Conservation (phyloP, 2,797 vertebrate genomes). For the Darevskia mixta region DNA sequence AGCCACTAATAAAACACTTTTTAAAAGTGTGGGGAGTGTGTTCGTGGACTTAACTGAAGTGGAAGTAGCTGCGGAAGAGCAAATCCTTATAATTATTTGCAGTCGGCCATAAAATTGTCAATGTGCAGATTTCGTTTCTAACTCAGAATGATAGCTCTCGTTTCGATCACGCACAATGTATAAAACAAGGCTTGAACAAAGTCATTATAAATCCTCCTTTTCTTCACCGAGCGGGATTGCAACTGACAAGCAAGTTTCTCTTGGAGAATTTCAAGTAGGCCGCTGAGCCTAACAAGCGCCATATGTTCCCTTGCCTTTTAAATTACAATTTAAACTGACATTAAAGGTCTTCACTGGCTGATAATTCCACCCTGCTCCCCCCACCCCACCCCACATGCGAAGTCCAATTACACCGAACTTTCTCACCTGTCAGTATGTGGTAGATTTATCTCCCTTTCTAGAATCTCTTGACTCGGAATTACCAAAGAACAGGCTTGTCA, state of each 20-base stretch:
- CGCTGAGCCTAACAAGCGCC: background rate
- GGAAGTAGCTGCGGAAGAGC: background rate
- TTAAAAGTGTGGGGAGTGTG: too few relatives aligned
- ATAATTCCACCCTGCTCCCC: background rate
- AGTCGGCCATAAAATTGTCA: background rate
- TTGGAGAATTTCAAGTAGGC: background rate
- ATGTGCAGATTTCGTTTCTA: too few relatives aligned
- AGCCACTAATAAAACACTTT: background rate
- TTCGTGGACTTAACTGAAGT: background rate
- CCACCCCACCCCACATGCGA: too few relatives aligned
- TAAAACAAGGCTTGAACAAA: background rate
- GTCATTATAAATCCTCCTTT: background rate
- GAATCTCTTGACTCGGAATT: background rate
- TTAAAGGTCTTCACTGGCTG: background rate
- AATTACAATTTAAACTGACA: constrained; percentile 1
- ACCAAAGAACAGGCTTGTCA: background rate
- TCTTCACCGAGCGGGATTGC: background rate
- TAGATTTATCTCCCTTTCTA: background rate
- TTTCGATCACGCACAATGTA: background rate
- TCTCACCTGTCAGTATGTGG: background rate
- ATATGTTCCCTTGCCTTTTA: background rate
- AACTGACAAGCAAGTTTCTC: background rate
- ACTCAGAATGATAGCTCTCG: too few relatives aligned
- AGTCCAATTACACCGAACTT: background rate
- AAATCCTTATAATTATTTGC: background rate